Conservation (phyloP, 1,140 invertebrate genomes). For the Planococcus citri region DNA sequence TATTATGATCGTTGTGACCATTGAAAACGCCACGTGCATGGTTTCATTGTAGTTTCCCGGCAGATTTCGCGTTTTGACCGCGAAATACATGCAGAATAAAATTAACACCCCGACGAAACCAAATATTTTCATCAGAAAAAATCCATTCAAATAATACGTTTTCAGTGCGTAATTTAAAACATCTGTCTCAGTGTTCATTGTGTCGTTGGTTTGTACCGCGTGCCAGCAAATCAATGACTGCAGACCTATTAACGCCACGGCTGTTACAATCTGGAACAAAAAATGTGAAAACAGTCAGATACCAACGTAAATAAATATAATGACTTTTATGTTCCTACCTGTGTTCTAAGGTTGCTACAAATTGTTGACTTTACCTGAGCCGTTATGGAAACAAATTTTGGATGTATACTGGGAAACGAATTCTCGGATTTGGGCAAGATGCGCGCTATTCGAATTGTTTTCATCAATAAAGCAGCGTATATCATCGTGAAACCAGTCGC, state of each 20-base stretch:
- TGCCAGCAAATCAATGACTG: not conserved
- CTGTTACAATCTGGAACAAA: too few relatives aligned
- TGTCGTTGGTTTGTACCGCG: not conserved
- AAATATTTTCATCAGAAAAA: slow-evolving; percentile 78
- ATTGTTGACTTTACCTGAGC: not conserved
- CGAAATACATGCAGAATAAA: slow-evolving; percentile 56
- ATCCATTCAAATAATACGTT: slow-evolving; percentile 43
- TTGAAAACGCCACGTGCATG: slow-evolving; percentile 42
- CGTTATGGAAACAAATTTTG: slow-evolving; percentile 51
- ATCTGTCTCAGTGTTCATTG: not conserved
- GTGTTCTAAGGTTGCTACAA: too few relatives aligned
- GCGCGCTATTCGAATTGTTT: too few relatives aligned
- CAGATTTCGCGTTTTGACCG: slow-evolving; percentile 58
- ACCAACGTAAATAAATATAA: too few relatives aligned
- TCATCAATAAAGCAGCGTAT: slow-evolving; percentile 79
- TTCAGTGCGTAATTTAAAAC: not conserved
- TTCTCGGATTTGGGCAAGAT: slow-evolving; percentile 50
- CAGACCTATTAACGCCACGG: too few relatives aligned
- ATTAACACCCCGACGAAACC: slow-evolving; percentile 53
- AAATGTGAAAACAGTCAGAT: too few relatives aligned
- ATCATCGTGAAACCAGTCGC: slow-evolving; percentile 64
- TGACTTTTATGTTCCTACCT: too few relatives aligned
- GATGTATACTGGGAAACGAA: not conserved
- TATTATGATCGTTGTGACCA: not conserved
- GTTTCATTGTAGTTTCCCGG: slow-evolving; percentile 63